phyloP scores from a whole-genome alignment of 2,113 vertebrate genomes.

The Lepidothrix coronata region DNA sequence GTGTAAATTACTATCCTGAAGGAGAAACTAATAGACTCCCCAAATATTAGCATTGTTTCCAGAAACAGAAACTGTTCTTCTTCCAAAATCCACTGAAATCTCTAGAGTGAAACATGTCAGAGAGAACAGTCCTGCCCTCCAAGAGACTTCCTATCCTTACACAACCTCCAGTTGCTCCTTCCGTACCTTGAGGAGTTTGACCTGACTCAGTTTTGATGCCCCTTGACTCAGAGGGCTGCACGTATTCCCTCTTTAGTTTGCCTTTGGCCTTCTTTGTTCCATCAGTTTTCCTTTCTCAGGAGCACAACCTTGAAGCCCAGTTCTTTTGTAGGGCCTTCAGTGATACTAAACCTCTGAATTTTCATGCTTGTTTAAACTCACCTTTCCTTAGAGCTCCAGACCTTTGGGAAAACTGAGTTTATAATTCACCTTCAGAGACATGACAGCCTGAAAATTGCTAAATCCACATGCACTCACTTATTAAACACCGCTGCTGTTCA shows the following conservation, averaged over 20 bases:
- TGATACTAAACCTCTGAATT: neutral
- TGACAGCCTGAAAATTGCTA: neutral
- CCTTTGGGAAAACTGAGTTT: neutral
- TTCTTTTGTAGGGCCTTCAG: neutral
- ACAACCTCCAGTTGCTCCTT: neutral
- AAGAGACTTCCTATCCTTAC: too few relatives aligned
- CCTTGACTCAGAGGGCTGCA: neutral
- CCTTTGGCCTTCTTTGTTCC: neutral
- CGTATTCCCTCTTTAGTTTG: neutral
- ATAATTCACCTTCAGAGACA: neutral
- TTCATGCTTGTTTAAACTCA: neutral
- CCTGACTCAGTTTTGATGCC: neutral
- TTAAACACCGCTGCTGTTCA: neutral
- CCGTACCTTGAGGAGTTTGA: neutral
- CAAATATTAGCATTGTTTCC: neutral
- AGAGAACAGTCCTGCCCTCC: neutral
- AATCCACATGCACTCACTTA: neutral
- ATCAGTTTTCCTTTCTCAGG: neutral
- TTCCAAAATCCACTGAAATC: neutral
- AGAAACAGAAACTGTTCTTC: neutral
- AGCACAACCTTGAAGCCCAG: neutral
- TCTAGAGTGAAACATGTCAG: too few relatives aligned
- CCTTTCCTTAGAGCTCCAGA: neutral
- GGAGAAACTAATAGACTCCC: neutral
- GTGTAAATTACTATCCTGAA: neutral